These are phyloP conservation scores for Lycocerus yunnanus DNA, from an alignment of 2,888 invertebrate genomes.

Conservation along the genomic window DNA sequence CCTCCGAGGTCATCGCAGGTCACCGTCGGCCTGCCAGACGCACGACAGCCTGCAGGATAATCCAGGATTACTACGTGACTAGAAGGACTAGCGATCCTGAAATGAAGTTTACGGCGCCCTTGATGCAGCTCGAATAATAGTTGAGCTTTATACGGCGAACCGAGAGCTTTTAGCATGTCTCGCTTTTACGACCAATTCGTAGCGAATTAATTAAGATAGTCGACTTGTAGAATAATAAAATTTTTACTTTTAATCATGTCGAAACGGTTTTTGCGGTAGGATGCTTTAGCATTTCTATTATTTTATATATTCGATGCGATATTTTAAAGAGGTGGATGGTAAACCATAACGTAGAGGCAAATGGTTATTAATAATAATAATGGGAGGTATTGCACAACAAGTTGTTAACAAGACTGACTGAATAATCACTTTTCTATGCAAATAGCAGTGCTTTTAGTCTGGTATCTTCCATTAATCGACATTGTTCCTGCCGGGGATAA, in stretches of 20 bases:
- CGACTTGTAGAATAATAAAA: background rate
- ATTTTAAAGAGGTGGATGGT: background rate
- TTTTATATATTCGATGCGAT: background rate
- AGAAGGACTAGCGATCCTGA: conserved; percentile 31
- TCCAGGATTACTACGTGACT: conserved; percentile 41
- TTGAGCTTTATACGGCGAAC: conserved; percentile 7
- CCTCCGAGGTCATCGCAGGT: conserved; percentile 43
- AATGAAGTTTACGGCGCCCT: conserved; percentile 7
- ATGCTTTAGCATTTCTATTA: background rate
- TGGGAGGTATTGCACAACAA: conserved; percentile 36
- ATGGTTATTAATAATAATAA: conserved; percentile 32
- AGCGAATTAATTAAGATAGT: conserved; percentile 10
- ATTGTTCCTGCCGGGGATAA: conserved; percentile 15
- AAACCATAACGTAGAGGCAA: background rate
- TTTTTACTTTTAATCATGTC: background rate
- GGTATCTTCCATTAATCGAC: conserved; percentile 22
- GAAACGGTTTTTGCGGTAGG: background rate
- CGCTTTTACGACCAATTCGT: conserved; percentile 12
- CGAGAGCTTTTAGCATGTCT: conserved; percentile 17
- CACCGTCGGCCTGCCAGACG: conserved; percentile 43
- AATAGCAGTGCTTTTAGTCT: conserved; percentile 34
- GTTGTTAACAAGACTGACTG: conserved; percentile 41
- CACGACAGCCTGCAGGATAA: conserved; percentile 41
- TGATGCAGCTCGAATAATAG: conserved; percentile 1
- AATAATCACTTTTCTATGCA: conserved; percentile 42